Conservation (phyloP, 2,113 vertebrate genomes). For the Epinephelus cyanopodus region DNA sequence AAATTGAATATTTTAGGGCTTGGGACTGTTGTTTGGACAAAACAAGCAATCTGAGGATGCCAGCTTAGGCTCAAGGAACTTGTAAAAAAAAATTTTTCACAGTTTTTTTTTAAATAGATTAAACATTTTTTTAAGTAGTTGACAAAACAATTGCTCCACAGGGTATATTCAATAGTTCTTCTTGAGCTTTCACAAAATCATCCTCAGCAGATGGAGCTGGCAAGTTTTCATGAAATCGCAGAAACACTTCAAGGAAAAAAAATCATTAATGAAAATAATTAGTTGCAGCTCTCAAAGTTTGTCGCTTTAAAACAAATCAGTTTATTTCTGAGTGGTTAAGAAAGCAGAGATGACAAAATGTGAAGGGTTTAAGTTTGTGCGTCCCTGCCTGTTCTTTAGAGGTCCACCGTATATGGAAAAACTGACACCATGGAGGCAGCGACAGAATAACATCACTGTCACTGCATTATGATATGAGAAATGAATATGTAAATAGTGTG, state of each 20-base stretch:
- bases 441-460: slow-evolving; percentile 68
- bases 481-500: slow-evolving; percentile 78
- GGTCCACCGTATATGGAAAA: slow-evolving; percentile 33
- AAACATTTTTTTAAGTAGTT: no score
- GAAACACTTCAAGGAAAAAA: not conserved
- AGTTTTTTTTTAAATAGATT: not conserved
- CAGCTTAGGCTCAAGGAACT: not conserved
- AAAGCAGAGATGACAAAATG: slow-evolving; percentile 32
- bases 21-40: not conserved
- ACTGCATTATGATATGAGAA: slow-evolving; percentile 63
- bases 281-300: slow-evolving; percentile 1
- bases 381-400: slow-evolving; percentile 23
- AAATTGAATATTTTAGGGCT: not conserved
- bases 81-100: not conserved
- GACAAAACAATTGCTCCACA: not conserved
- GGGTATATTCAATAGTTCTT: not conserved
- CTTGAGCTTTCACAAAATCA: not conserved
- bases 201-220: not conserved
- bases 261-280: slow-evolving; percentile 3
- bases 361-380: slow-evolving; percentile 14
- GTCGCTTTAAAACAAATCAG: not conserved
- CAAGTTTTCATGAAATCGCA: not conserved
- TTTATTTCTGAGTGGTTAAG: slow-evolving; percentile 25
- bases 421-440: slow-evolving; percentile 49
- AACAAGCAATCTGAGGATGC: not conserved